These are phyloP conservation scores for Paratrypauchen microcephalus DNA, from an alignment of 2,797 vertebrate genomes.

Conservation along the genomic window DNA sequence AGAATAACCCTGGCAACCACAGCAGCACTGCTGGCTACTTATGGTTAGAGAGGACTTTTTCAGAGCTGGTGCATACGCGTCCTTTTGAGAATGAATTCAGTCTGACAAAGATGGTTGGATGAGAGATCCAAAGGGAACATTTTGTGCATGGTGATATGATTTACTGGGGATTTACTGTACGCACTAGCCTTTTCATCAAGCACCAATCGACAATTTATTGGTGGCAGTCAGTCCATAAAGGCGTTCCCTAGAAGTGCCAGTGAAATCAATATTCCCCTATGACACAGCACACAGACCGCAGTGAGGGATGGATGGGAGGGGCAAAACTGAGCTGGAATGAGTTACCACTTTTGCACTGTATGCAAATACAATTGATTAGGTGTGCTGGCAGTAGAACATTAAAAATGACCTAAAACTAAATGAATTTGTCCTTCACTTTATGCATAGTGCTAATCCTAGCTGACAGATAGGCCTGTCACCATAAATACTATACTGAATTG, in stretches of 20 bases:
- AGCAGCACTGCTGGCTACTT: slow-evolving; percentile 21
- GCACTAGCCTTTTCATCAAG: slow-evolving; percentile 54
- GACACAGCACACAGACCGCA: slow-evolving; percentile 28
- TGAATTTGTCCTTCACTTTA: slow-evolving; percentile 21
- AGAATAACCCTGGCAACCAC: slow-evolving; percentile 50
- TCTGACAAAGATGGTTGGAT: slow-evolving; percentile 10
- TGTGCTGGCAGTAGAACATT: slow-evolving; percentile 17
- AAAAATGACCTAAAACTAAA: slow-evolving; percentile 29
- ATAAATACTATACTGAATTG: no score
- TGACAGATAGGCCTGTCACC: background rate
- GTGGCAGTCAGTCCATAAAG: slow-evolving; percentile 57
- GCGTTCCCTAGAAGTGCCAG: slow-evolving; percentile 52
- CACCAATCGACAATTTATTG: slow-evolving; percentile 60
- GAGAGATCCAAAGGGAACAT: slow-evolving; percentile 17
- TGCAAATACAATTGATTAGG: slow-evolving; percentile 37
- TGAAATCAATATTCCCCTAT: slow-evolving; percentile 55
- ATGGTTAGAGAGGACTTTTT: slow-evolving; percentile 15
- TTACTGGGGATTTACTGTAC: slow-evolving; percentile 34
- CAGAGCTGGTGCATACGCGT: slow-evolving; percentile 5
- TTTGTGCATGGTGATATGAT: slow-evolving; percentile 34
- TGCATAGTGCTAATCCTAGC: slow-evolving; percentile 22
- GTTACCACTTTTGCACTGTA: slow-evolving; percentile 21
- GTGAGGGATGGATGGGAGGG: slow-evolving; percentile 8
- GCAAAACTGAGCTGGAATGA: slow-evolving; percentile 21
- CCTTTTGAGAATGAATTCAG: slow-evolving; percentile 20